These are phyloP conservation scores for Chlorodrepanis virens DNA, from an alignment of 2,113 vertebrate genomes.

Conservation along the genomic window DNA sequence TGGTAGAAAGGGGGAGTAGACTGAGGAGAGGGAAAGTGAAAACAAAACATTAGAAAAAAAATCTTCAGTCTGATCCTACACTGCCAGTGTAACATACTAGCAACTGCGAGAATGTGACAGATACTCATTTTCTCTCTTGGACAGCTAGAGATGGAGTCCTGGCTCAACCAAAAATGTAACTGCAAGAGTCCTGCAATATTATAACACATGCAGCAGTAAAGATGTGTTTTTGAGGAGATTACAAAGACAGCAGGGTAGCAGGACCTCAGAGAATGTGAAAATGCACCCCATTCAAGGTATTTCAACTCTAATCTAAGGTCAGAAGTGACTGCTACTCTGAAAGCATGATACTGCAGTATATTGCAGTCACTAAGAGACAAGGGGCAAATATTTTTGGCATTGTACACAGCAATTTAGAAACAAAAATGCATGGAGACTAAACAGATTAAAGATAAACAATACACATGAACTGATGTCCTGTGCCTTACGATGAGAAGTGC, in stretches of 20 bases:
- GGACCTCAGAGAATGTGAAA: neutral
- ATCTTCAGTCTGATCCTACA: neutral
- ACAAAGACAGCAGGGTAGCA: neutral
- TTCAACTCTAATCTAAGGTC: neutral
- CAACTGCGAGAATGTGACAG: neutral
- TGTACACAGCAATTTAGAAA: neutral
- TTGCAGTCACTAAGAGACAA: neutral
- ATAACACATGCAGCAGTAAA: accelerated
- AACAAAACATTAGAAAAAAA: neutral
- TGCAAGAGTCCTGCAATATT: neutral
- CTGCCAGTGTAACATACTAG: neutral
- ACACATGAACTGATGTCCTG: neutral
- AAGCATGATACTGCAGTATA: neutral
- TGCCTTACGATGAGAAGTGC: neutral
- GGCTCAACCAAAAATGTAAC: neutral
- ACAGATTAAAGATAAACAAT: neutral
- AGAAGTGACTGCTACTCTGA: neutral
- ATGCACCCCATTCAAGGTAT: neutral
- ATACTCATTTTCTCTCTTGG: neutral
- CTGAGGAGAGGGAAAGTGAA: constrained; percentile 60
- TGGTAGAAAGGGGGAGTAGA: constrained; percentile 82
- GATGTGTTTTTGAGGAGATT: neutral
- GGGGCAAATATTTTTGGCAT: neutral
- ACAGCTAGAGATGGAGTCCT: neutral
- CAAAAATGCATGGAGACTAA: neutral